Conservation (phyloP, 2,797 vertebrate genomes). For the Selene dorsalis region DNA sequence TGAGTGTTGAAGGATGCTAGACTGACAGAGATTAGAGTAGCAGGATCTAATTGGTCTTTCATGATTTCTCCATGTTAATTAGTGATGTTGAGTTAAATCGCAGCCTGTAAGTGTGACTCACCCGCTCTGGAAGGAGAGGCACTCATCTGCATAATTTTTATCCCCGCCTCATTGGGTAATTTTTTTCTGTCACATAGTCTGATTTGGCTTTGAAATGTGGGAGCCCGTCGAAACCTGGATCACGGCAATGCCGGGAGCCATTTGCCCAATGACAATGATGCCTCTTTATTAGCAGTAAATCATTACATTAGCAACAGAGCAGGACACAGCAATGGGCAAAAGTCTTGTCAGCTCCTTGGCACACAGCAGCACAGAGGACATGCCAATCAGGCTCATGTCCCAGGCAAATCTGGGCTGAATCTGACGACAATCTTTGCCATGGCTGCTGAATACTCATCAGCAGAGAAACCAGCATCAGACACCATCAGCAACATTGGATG, state of each 20-base stretch:
- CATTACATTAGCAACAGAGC: conserved; percentile 71
- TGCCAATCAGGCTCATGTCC: conserved; percentile 72
- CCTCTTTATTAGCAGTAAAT: conserved; percentile 75
- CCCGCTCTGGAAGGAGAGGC: conserved; percentile 52
- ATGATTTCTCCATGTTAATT: conserved; percentile 74
- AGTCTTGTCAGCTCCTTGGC: conserved; percentile 67
- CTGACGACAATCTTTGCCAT: conserved; percentile 61
- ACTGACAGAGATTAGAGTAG: conserved; percentile 42
- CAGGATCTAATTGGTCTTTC: conserved; percentile 69
- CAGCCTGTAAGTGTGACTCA: conserved; percentile 58
- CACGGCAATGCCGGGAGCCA: conserved; percentile 11
- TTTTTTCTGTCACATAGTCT: conserved; percentile 57
- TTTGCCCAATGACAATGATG: conserved; percentile 69
- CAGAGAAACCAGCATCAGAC: conserved; percentile 52
- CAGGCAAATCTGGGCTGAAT: conserved; percentile 69
- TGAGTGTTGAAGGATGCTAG: conserved; percentile 20
- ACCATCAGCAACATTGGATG: conserved; percentile 30
- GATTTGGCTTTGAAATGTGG: conserved; percentile 62
- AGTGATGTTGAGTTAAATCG: conserved; percentile 62
- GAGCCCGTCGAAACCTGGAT: conserved; percentile 59
- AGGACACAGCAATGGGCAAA: conserved; percentile 64
- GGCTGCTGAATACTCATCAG: conserved; percentile 57
- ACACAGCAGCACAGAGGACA: conserved; percentile 31
- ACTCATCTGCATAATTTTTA: conserved; percentile 67
- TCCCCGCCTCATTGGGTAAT: conserved; percentile 53